Evolutionary conservation across 1,140 invertebrate genomes (phyloP), one percentile per base, ranked within the genome.

Genomic region (Heliconius himera): DNA sequence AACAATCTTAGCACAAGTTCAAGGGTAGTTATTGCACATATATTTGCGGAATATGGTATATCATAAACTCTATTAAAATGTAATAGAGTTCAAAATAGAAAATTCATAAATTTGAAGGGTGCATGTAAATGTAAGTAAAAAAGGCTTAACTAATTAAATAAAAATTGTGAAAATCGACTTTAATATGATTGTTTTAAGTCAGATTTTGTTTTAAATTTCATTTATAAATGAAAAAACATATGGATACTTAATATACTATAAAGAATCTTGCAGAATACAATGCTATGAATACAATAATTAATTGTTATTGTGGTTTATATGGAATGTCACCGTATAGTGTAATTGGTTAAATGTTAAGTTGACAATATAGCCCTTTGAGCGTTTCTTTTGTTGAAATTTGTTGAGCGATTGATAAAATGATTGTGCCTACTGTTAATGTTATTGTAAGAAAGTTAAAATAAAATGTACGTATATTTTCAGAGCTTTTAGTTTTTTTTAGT

Each of bases 271-370:
- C 79, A 78, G 76, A 84, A 79, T 75, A 51, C 71, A 74, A 66
- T 77, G 80, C 77, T 79, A 84, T 85, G 83, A 85, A 87, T 88
- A 85, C 82, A 88, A 87, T 76, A 75, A 80, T 83, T 78, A 87
- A 89, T 87, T 88, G 88, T 66, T 66, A 88, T 66, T 66, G 88
- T 86, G 89, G 83, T 73, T 72, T 79, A 76, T 74, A 9, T 75
- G n/a, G 41, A 73, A 76, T 73, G 74, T 70, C 70, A 80, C 74
- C 51, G 74, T 66, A 3, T 41, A 36, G 70, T 74, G 74, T 81
- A 77, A 81, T 81, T 81, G 76, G 80, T 60, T 81, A 70, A 73
- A 77, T 77, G 60, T 70, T 77, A 56, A 77, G 70, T 76, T 78
- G 74, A 26, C 20, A 72, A 41, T 36, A 74, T 74, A 66, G 22